Evolutionary conservation across 2,113 vertebrate species (phyloP).

Genomic region (Dermatemys mawii): DNA sequence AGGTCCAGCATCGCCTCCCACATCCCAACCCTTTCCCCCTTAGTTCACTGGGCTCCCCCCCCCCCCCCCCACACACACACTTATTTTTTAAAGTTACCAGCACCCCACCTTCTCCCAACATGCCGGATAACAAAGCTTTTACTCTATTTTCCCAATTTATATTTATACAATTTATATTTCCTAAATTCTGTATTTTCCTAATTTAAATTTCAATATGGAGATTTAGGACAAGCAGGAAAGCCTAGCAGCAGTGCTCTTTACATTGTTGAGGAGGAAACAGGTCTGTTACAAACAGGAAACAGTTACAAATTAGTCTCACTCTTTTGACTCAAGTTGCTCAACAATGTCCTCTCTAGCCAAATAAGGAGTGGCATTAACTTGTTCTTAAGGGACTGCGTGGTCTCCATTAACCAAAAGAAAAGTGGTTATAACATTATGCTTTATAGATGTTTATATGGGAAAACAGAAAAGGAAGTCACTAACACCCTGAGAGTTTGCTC

Average conservation of each 20-base stretch:
- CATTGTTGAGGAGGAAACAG: not conserved
- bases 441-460: too few species aligned
- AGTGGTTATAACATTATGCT: not conserved
- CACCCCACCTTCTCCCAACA: too few species aligned
- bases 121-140: too few species aligned
- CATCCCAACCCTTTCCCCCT: too few species aligned
- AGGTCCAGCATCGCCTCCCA: too few species aligned
- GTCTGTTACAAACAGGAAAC: too few species aligned
- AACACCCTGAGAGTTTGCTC: not conserved
- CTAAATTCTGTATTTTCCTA: too few species aligned
- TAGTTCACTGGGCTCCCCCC: too few species aligned
- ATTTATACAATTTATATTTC: not conserved
- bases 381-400: not conserved
- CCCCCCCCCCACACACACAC: too few species aligned
- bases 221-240: fast-evolving
- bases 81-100: too few species aligned
- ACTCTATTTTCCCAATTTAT: not conserved
- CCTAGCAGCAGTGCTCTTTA: not conserved
- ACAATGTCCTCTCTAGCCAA: not conserved
- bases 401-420: not conserved
- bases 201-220: not conserved
- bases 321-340: not conserved
- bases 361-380: conserved; percentile 1
- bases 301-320: not conserved
- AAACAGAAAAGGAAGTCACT: not conserved